phyloP scores from a whole-genome alignment of 2,888 invertebrate species.

The Nysson spinosus region DNA sequence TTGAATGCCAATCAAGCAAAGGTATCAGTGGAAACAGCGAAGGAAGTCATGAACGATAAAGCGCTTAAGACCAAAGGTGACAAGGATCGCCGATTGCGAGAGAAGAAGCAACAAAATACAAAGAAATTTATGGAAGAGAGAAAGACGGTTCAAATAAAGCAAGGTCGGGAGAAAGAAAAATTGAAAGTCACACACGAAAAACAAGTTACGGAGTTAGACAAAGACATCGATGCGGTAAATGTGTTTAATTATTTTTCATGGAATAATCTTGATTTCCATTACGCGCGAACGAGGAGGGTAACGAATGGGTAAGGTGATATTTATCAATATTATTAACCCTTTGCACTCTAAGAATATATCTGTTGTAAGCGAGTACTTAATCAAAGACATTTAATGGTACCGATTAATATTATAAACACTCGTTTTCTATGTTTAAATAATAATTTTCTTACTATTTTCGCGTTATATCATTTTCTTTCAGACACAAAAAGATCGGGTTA shows the following conservation, averaged over 20 bases:
- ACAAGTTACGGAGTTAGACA: constrained; percentile 78
- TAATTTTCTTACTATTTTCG: too few relatives aligned
- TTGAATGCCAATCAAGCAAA: constrained; percentile 83
- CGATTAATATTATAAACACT: too few relatives aligned
- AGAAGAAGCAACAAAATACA: constrained; percentile 83
- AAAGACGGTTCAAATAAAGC: constrained; percentile 80
- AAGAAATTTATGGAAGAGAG: constrained; percentile 83
- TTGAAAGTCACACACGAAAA: constrained; percentile 81
- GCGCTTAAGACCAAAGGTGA: constrained; percentile 84
- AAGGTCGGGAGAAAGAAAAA: constrained; percentile 80
- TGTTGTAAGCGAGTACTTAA: too few relatives aligned
- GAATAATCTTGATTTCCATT: constrained; percentile 1
- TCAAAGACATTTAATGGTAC: too few relatives aligned
- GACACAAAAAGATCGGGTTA: too few relatives aligned
- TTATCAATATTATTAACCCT: too few relatives aligned
- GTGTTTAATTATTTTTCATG: neutral
- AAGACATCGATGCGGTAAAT: constrained; percentile 76
- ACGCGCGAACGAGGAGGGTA: too few relatives aligned
- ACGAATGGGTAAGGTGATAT: neutral
- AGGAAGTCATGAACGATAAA: constrained; percentile 82
- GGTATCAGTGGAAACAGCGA: constrained; percentile 83
- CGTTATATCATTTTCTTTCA: too few relatives aligned
- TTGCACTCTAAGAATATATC: too few relatives aligned
- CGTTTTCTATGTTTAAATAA: too few relatives aligned
- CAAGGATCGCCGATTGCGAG: constrained; percentile 81